Percentiles rank a stretch among this genome's conserved stretches.
phyloP scores from a whole-genome alignment of 2,797 vertebrate genomes.

The Melopsittacus undulatus region DNA sequence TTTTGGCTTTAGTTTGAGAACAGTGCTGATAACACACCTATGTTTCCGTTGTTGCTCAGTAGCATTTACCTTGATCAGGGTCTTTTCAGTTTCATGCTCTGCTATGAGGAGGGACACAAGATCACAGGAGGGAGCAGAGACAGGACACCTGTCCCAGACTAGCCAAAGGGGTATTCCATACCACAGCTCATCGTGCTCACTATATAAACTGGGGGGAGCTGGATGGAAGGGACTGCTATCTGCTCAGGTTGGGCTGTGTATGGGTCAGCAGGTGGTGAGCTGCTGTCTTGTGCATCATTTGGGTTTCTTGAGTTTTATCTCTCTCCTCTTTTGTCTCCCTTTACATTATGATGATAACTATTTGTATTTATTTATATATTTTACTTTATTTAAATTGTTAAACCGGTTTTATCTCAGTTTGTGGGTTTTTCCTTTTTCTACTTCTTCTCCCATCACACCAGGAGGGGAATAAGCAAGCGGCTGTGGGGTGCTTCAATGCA shows the following conservation, averaged over 20 bases:
- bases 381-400: not conserved
- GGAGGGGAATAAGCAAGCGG: not conserved
- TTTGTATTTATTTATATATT: not conserved
- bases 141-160: not conserved
- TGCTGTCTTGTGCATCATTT: not conserved
- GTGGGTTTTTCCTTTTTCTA: not conserved
- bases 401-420: not conserved
- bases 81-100: not conserved
- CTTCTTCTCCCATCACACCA: not conserved
- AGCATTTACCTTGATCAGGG: not conserved
- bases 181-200: not conserved
- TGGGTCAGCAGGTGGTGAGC: not conserved
- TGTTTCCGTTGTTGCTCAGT: not conserved
- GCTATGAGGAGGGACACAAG: not conserved
- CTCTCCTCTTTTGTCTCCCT: not conserved
- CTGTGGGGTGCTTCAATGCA: not conserved
- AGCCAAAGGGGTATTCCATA: not conserved
- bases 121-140: not conserved
- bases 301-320: not conserved
- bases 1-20: not conserved
- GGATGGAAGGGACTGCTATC: not conserved
- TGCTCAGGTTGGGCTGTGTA: not conserved
- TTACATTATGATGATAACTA: not conserved
- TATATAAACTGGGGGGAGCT: not conserved
- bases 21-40: not conserved